These are phyloP conservation scores for Menidia menidia DNA, from an alignment of 2,797 vertebrate genomes.

Conservation along the genomic window DNA sequence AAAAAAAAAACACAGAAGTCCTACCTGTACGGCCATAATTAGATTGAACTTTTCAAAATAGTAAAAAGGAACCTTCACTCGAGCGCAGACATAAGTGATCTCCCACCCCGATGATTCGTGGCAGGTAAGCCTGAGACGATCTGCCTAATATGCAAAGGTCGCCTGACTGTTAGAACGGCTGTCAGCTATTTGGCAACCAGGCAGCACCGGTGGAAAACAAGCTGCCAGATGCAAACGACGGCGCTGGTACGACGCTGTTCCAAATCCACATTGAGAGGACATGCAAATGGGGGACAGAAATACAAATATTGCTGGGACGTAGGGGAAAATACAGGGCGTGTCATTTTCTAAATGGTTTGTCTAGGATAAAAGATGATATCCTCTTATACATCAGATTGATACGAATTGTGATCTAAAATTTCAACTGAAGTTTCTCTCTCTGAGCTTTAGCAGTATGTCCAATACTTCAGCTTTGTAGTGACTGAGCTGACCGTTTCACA, in stretches of 20 bases:
- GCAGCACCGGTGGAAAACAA: slow-evolving; percentile 61
- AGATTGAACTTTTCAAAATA: slow-evolving; percentile 22
- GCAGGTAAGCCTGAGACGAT: slow-evolving; percentile 31
- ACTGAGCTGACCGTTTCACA: no score
- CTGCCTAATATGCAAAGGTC: slow-evolving; percentile 67
- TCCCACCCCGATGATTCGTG: neutral
- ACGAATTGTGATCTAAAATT: neutral
- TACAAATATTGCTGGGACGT: slow-evolving; percentile 47
- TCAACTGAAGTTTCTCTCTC: neutral
- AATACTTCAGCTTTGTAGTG: no score
- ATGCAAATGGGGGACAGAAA: slow-evolving; percentile 67
- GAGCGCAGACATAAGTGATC: neutral
- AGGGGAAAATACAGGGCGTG: neutral
- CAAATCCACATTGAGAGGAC: slow-evolving; percentile 26
- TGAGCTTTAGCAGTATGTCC: no score
- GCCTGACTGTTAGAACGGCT: slow-evolving; percentile 40
- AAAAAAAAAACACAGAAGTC: slow-evolving; percentile 18
- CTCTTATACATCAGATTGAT: neutral
- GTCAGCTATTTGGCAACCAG: slow-evolving; percentile 66
- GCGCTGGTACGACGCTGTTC: slow-evolving; percentile 64
- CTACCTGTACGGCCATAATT: slow-evolving; percentile 68
- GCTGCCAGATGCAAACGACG: slow-evolving; percentile 72
- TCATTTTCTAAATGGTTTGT: neutral
- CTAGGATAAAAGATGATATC: neutral
- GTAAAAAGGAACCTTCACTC: neutral